Evolutionary conservation across 2,797 vertebrate species (phyloP), one percentile per base, ranked within the genome.

Genomic region (Chanos chanos): DNA sequence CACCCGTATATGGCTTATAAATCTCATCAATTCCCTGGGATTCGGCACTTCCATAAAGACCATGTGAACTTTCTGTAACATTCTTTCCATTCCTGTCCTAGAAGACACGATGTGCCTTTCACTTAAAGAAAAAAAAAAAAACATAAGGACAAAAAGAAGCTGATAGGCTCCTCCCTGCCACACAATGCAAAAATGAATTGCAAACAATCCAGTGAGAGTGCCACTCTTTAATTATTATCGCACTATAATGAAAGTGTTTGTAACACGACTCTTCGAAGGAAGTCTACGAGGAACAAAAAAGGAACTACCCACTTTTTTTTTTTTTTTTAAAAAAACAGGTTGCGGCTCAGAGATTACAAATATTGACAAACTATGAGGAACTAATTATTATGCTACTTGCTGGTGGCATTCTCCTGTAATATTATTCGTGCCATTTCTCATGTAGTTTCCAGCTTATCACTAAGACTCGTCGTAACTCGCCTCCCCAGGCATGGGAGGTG

Each of bases 401-500:
- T 66, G 59, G 39, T 57, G 40, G 40, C 30, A 65, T 27, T 60
- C 66, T 64, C 19, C 58, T 19, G 7, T 22, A 7, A 53, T 49
- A 64, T 55, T 65, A 7, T 44, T 24, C 31, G 30, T 15, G 30
- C 41, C 9, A 33, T 66, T 52, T 49, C 24, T 47, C 12, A 39
- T 48, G 25, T 47, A 39, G 50, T 39, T 60, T 61, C 61, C 47
- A 44, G 36, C 64, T 65, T 48, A 64, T n/a, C 24, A 52, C 13
- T 25, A 15, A 22, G 50, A 39, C 75, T 51, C 58, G 73, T 62
- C 34, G 56, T 78, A 81, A 84, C 77, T 80, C 81, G 81, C 66
- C 73, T 60, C 61, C 68, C 72, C 62, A 50, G 75, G 70, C 71
- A 62, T 60, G 73, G 87, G 86, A 78, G 83, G 83, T 77, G 76